Evolutionary conservation across 2,888 invertebrate genomes (phyloP).

Genomic region (Oxytorus armatus): DNA sequence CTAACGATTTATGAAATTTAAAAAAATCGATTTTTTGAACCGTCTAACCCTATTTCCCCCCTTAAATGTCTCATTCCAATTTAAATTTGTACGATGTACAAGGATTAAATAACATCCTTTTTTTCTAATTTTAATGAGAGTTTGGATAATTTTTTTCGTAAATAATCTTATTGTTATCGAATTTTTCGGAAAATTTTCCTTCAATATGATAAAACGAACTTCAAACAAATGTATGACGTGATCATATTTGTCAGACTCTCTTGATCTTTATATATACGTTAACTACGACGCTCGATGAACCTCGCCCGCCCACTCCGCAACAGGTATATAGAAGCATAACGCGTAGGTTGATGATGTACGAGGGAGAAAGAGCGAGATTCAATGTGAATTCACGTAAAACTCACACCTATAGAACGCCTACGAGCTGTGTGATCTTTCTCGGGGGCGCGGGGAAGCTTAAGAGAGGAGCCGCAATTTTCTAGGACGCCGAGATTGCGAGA

Average conservation of each 20-base stretch:
- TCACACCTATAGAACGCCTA: conserved; percentile 34
- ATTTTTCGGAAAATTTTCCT: neutral
- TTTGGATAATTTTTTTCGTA: too few relatives aligned
- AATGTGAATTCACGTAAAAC: conserved; percentile 37
- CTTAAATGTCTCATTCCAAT: too few relatives aligned
- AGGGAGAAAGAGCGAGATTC: conserved; percentile 31
- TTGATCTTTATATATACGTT: conserved; percentile 13
- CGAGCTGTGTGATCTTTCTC: neutral
- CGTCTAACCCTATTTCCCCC: too few relatives aligned
- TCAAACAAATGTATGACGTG: neutral
- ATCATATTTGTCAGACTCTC: conserved; percentile 27
- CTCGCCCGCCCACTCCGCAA: conserved; percentile 64
- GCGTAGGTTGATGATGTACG: conserved; percentile 46
- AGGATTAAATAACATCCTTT: too few relatives aligned
- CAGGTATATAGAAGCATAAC: conserved; percentile 53
- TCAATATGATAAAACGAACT: neutral
- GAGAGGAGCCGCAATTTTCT: conserved; percentile 24
- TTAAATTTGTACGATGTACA: too few relatives aligned
- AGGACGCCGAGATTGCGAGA: conserved; percentile 26
- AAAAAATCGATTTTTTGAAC: too few relatives aligned
- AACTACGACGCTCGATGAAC: conserved; percentile 50
- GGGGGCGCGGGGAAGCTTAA: neutral
- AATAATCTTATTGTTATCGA: neutral
- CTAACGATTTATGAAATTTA: too few relatives aligned
- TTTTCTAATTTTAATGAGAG: too few relatives aligned